Evolutionary conservation across 2,113 vertebrate genomes (phyloP).

Genomic region (Brachypodius melanocephalos): DNA sequence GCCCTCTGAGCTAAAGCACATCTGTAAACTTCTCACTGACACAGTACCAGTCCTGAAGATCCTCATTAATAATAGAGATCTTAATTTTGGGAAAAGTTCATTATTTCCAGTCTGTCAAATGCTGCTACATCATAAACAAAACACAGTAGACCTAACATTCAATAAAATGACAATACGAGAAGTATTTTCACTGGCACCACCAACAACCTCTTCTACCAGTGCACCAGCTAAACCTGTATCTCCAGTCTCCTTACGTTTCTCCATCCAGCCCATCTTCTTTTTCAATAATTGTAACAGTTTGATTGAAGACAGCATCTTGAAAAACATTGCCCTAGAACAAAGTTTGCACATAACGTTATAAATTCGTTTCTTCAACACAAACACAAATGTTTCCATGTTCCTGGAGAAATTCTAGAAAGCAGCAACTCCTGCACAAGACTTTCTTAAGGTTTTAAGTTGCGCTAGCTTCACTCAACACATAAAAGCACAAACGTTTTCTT

Average conservation of each 20-base stretch:
- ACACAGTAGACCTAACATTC: not conserved
- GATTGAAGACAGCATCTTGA: conserved; percentile 98
- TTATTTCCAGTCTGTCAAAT: not conserved
- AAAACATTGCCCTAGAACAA: conserved; percentile 86
- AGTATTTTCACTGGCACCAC: not conserved
- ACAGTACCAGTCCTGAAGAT: not conserved
- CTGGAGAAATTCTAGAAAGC: not conserved
- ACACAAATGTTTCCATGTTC: fast-evolving
- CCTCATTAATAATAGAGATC: not conserved
- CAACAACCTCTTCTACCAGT: not conserved
- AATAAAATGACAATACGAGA: not conserved
- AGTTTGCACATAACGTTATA: not conserved
- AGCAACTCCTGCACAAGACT: fast-evolving
- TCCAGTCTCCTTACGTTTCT: conserved; percentile 86
- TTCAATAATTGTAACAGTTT: conserved; percentile 95
- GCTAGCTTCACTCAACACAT: not conserved
- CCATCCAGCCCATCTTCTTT: conserved; percentile 93
- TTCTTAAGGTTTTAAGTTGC: not conserved
- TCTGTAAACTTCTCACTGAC: not conserved
- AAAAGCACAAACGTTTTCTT: not conserved
- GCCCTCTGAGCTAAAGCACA: not conserved
- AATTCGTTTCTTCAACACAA: not conserved
- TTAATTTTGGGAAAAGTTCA: not conserved
- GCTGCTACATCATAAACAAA: not conserved
- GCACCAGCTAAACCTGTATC: not conserved